These are phyloP conservation scores for Solea solea DNA, from an alignment of 2,113 vertebrate genomes.

Conservation along the genomic window DNA sequence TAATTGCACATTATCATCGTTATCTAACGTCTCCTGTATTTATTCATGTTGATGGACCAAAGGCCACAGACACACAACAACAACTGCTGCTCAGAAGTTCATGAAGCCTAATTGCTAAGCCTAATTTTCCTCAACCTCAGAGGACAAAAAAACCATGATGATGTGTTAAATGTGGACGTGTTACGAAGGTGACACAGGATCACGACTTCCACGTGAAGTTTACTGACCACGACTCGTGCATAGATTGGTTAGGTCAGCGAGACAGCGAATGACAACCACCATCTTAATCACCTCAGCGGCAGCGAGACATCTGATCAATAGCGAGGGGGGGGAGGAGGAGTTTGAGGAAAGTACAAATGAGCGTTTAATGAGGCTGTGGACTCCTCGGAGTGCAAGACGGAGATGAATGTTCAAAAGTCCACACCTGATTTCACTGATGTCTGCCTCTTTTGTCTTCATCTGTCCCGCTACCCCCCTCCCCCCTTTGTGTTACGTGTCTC, in stretches of 20 bases:
- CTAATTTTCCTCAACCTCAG: background rate
- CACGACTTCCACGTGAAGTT: background rate
- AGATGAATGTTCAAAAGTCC: conserved; percentile 28
- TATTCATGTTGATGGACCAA: conserved; percentile 11
- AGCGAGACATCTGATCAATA: conserved; percentile 39
- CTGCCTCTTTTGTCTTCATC: conserved; percentile 7
- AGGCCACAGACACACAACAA: background rate
- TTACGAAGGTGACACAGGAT: background rate
- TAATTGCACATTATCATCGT: conserved; percentile 40
- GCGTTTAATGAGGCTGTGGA: conserved; percentile 60
- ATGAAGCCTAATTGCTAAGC: background rate
- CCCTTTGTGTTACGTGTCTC: background rate
- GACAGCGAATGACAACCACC: background rate
- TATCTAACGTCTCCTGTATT: background rate
- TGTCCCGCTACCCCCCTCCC: background rate
- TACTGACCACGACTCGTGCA: background rate
- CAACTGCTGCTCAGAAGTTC: background rate
- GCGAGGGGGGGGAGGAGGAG: conserved; percentile 21
- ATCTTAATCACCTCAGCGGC: conserved; percentile 45
- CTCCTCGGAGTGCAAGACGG: conserved; percentile 2
- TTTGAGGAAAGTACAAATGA: conserved; percentile 52
- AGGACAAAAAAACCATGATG: background rate
- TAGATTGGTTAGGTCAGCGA: conserved; percentile 22
- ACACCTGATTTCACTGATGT: conserved; percentile 18
- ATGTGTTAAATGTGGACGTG: no score